Percentiles rank a stretch among this genome's conserved stretches.
phyloP scores from a whole-genome alignment of 2,888 invertebrate species.

The Leptogaster cylindrica region DNA sequence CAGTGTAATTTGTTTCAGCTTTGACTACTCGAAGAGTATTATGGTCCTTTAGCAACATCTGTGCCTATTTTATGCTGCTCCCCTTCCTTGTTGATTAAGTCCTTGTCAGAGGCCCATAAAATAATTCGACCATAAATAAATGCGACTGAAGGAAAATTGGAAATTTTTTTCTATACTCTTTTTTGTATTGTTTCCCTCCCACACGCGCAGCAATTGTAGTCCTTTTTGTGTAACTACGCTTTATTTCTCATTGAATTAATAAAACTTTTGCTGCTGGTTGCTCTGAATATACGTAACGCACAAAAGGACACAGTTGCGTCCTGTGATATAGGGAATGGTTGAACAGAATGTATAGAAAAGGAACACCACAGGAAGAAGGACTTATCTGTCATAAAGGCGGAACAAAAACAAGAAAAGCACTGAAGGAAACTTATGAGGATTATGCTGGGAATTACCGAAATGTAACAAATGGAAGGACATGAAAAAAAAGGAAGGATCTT shows the following conservation, averaged over 20 bases:
- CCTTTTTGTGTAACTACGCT: not conserved
- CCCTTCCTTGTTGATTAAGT: slow-evolving; percentile 30
- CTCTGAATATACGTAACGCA: not conserved
- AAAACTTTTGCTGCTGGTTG: not conserved
- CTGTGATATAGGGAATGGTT: not conserved
- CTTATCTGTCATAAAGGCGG: not conserved
- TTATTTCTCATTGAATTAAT: not conserved
- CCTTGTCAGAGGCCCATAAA: slow-evolving; percentile 36
- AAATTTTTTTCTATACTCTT: not conserved
- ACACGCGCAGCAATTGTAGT: not conserved
- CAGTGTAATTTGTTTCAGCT: slow-evolving; percentile 4
- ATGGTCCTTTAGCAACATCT: slow-evolving; percentile 33
- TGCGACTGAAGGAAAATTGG: slow-evolving; percentile 20
- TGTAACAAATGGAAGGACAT: not conserved
- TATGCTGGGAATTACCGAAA: not conserved
- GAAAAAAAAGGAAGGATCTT: not conserved
- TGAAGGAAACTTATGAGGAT: not conserved
- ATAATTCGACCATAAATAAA: slow-evolving; percentile 39
- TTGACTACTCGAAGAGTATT: slow-evolving; percentile 20
- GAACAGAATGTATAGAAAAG: not conserved
- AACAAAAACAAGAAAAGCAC: not conserved
- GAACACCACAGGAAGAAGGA: not conserved
- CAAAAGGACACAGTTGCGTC: not conserved
- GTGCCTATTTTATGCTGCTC: slow-evolving; percentile 14
- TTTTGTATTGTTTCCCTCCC: not conserved